A percentile compares a stretch with the other conserved stretches of the same genome.
phyloP scores from a whole-genome alignment of 2,113 vertebrate genomes.

The Silurus meridionalis region DNA sequence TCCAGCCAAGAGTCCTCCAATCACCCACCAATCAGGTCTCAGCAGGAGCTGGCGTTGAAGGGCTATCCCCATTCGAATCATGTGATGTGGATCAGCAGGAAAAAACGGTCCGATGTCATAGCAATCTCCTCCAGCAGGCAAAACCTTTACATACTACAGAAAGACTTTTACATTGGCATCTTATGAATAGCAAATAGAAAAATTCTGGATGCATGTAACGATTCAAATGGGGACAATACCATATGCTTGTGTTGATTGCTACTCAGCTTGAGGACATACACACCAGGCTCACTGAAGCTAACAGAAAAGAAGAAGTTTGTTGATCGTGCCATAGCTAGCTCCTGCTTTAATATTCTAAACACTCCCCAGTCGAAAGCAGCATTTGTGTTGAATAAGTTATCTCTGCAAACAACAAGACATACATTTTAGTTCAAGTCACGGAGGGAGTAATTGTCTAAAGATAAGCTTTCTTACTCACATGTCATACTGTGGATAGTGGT shows the following conservation, averaged over 20 bases:
- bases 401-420: conserved; percentile 63
- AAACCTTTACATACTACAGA: conserved; percentile 79
- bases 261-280: conserved; percentile 80
- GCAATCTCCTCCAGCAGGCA: conserved; percentile 79
- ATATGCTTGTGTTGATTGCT: conserved; percentile 79
- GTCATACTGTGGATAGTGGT: conserved; percentile 85
- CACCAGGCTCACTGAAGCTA: conserved; percentile 78
- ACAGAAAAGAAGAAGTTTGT: conserved; percentile 72
- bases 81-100: conserved; percentile 70
- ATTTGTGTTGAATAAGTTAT: conserved; percentile 85
- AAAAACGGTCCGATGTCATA: conserved; percentile 82
- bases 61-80: conserved; percentile 80
- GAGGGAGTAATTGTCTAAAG: neutral
- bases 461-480: conserved; percentile 70
- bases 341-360: conserved; percentile 76
- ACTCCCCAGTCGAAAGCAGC: conserved; percentile 84
- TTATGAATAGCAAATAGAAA: neutral
- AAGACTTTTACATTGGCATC: neutral
- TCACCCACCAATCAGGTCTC: conserved; percentile 75
- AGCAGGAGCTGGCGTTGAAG: conserved; percentile 66
- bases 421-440: neutral
- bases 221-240: conserved; percentile 64
- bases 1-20: conserved; percentile 68
- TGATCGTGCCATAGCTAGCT: conserved; percentile 61
- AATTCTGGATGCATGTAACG: neutral